A percentile compares a stretch with the other conserved stretches of the same genome.
phyloP scores from a whole-genome alignment of 2,113 vertebrate species.

The Crotalus tigris region DNA sequence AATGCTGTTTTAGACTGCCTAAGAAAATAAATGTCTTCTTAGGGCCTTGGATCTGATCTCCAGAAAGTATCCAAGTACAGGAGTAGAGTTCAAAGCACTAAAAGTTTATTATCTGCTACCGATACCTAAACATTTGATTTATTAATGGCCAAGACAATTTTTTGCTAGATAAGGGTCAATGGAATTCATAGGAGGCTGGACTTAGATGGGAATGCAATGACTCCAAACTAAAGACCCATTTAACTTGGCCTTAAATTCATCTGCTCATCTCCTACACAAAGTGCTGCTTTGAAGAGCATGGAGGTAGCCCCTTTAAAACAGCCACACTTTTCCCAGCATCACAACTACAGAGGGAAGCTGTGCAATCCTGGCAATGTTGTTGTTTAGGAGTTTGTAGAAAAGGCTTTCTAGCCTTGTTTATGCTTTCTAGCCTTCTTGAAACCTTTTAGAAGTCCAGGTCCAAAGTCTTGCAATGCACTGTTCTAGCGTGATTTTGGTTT shows the following conservation, averaged over 20 bases:
- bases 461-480: background rate
- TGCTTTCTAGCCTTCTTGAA: background rate
- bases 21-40: background rate
- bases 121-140: background rate
- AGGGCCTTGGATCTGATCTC: background rate
- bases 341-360: background rate
- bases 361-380: background rate
- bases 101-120: background rate
- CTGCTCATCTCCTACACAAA: background rate
- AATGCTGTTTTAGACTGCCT: background rate
- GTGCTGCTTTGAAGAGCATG: background rate
- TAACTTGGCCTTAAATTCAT: background rate
- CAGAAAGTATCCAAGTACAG: background rate
- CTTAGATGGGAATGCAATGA: background rate
- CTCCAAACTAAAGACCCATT: background rate
- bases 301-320: background rate
- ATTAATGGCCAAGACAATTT: background rate
- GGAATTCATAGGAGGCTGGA: background rate
- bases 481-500: background rate
- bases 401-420: background rate
- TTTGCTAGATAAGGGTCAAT: background rate
- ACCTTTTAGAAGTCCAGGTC: background rate
- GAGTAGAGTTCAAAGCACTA: background rate
- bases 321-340: background rate
- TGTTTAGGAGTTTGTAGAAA: background rate